These are phyloP conservation scores for Venustaconcha ellipsiformis DNA, from an alignment of 1,140 invertebrate genomes.

Conservation along the genomic window DNA sequence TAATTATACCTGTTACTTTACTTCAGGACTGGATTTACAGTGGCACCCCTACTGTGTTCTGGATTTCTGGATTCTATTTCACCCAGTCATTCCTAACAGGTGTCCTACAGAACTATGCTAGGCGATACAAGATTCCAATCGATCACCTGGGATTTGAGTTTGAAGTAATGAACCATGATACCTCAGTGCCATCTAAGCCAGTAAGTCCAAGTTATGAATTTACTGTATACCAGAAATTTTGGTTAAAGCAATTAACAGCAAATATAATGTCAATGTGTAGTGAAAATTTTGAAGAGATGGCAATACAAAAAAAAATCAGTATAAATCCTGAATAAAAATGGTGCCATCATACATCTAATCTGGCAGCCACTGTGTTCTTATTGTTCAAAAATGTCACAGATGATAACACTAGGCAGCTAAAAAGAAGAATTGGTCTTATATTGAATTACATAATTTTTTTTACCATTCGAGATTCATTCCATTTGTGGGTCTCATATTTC, in stretches of 20 bases:
- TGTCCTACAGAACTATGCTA: conserved; percentile 68
- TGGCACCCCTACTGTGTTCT: conserved; percentile 64
- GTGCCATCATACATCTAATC: too few relatives aligned
- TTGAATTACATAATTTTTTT: too few relatives aligned
- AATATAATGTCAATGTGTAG: not conserved
- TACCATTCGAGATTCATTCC: too few relatives aligned
- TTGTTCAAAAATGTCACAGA: too few relatives aligned
- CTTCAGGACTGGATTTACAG: conserved; percentile 64
- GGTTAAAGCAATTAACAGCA: too few relatives aligned
- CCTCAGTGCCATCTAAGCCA: conserved; percentile 53
- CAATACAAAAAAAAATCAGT: too few relatives aligned
- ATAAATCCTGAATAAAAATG: too few relatives aligned
- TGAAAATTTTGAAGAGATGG: not conserved
- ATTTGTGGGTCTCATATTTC: too few relatives aligned
- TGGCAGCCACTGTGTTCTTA: too few relatives aligned
- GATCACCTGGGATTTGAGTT: conserved; percentile 69
- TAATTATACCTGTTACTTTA: not conserved
- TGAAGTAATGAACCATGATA: conserved; percentile 61
- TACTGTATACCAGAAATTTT: too few relatives aligned
- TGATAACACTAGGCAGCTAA: too few relatives aligned
- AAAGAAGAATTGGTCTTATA: too few relatives aligned
- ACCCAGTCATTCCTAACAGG: conserved; percentile 71
- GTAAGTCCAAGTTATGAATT: conserved; percentile 40
- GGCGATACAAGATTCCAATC: conserved; percentile 68
- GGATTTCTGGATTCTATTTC: conserved; percentile 71